Evolutionary conservation across 2,888 invertebrate species (phyloP), one percentile per base, ranked within the genome.

Genomic region (Drosophila emarginata): DNA sequence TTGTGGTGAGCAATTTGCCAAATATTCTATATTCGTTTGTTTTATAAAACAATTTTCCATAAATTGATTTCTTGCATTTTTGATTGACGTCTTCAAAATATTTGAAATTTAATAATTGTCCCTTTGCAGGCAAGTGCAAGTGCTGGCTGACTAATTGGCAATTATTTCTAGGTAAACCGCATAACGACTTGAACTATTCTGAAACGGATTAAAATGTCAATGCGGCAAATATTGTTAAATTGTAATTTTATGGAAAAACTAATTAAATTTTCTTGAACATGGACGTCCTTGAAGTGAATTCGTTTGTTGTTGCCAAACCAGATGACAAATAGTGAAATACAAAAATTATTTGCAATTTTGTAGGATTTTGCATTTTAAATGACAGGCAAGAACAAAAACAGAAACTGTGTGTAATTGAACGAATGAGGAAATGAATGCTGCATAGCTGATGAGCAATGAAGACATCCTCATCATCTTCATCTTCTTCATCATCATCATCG

Each of bases 391-490:
- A 21, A 62, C 14, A 23, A 54, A 26, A 63, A 45, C 40, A 21
- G n/a, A 23, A 45, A 23, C 51, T 64, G 61, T 54, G 61, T 54
- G 76, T 59, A 71, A 71, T 79, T 79, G 67, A 79, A 65, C 66
- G 69, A 67, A 64, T 60, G 66, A 77, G 86, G 82, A 80, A 80
- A 85, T 85, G 71, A 85, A 79, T 77, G 65, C 67, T 72, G 82
- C 86, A 85, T 72, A 66, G 65, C 65, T 71, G 72, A 71, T 71
- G 70, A 72, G 69, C 67, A 72, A 73, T 60, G 66, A 77, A 71
- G 74, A 71, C 64, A 53, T 64, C 71, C 40, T 62, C 62, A 59
- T 57, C 62, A 60, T 51, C 51, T 40, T 23, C 51, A 21, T 56
- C 39, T 32, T 32, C 50, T 37, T 54, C 50, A 14, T 39, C 7